Percentiles rank a stretch among this genome's conserved stretches.
Evolutionary conservation across 2,113 vertebrate species (phyloP).

Genomic region (Passer montanus): DNA sequence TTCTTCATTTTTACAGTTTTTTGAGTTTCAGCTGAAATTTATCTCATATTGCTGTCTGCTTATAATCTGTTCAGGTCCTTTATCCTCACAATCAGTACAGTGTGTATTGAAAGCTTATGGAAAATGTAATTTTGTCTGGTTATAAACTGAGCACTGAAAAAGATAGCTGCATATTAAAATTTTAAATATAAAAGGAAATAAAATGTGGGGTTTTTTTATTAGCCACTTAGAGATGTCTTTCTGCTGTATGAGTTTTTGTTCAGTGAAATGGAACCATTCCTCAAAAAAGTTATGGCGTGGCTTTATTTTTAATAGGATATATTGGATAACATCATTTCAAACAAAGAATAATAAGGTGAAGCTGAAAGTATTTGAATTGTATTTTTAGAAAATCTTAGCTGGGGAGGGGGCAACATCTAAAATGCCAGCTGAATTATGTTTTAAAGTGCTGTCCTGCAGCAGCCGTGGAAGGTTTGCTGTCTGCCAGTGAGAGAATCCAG

Average conservation of each 20-base stretch:
- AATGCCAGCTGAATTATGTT: not conserved
- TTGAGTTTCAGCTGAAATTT: not conserved
- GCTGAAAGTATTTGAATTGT: not conserved
- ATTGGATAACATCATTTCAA: not conserved
- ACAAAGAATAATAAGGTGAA: not conserved
- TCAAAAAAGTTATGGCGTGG: not conserved
- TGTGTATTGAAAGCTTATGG: not conserved
- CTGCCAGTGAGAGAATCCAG: not conserved
- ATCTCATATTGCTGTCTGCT: not conserved
- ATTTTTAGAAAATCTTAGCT: not conserved
- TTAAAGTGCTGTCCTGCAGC: not conserved
- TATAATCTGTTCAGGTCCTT: not conserved
- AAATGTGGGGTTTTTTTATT: not conserved
- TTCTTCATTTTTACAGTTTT: not conserved
- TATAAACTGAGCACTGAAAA: not conserved
- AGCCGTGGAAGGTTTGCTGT: not conserved
- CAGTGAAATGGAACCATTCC: not conserved
- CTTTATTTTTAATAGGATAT: not conserved
- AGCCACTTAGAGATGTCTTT: not conserved
- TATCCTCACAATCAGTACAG: not conserved
- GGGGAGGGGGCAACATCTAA: not conserved
- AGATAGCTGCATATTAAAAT: conserved; percentile 8
- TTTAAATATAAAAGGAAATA: not conserved
- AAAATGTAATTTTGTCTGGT: conserved; percentile 2
- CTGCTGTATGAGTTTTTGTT: not conserved